Percentiles rank a stretch among this genome's conserved stretches.
phyloP scores from a whole-genome alignment of 2,113 vertebrate genomes.

The Morone chrysops region DNA sequence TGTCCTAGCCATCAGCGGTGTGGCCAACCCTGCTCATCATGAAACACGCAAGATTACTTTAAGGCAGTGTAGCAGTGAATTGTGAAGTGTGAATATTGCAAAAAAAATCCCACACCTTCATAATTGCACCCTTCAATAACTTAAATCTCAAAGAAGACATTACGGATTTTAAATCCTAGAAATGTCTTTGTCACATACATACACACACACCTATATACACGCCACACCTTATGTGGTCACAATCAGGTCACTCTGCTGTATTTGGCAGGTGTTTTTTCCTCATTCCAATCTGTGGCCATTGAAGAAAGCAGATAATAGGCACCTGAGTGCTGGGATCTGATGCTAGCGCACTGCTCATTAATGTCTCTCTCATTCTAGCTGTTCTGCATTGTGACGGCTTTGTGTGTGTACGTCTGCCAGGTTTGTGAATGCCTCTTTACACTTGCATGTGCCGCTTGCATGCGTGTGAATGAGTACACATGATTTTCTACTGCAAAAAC shows the following conservation, averaged over 20 bases:
- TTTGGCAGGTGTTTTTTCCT: slow-evolving; percentile 56
- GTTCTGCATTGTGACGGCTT: slow-evolving; percentile 31
- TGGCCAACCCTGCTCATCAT: slow-evolving; percentile 22
- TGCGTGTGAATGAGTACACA: slow-evolving; percentile 21
- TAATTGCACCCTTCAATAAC: background rate
- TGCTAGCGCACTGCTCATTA: slow-evolving; percentile 54
- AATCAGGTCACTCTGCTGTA: slow-evolving; percentile 51
- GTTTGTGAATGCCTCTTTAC: slow-evolving; percentile 15
- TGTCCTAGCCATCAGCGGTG: background rate
- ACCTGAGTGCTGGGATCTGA: slow-evolving; percentile 58
- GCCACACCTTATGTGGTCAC: slow-evolving; percentile 28
- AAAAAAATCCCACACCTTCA: background rate
- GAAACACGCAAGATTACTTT: slow-evolving; percentile 57
- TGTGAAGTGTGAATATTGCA: background rate
- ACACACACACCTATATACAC: background rate
- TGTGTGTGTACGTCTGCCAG: slow-evolving; percentile 15
- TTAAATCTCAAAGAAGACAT: slow-evolving; percentile 8
- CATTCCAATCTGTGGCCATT: slow-evolving; percentile 54
- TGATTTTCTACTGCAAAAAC: slow-evolving; percentile 40
- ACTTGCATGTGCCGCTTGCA: slow-evolving; percentile 5
- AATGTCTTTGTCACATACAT: slow-evolving; percentile 10
- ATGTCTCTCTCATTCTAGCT: slow-evolving; percentile 43
- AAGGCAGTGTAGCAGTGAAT: slow-evolving; percentile 31
- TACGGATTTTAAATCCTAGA: slow-evolving; percentile 7
- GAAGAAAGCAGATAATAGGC: slow-evolving; percentile 56